These are phyloP conservation scores for Syngnathus floridae DNA, from an alignment of 2,113 vertebrate genomes.

Conservation along the genomic window DNA sequence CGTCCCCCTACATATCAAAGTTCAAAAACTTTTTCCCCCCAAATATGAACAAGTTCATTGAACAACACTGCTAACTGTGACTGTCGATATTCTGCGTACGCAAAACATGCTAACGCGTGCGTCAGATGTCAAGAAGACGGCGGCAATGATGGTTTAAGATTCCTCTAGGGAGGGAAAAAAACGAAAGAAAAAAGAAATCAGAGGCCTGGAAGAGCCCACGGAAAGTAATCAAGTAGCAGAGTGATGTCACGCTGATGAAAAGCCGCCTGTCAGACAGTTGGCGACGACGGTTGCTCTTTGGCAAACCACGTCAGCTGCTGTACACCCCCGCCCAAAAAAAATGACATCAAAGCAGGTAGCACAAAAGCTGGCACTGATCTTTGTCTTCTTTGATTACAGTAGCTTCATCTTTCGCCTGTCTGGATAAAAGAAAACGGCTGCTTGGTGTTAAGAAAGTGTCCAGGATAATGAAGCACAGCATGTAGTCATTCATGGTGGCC, in stretches of 20 bases:
- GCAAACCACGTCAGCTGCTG: constrained; percentile 40
- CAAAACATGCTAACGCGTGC: constrained; percentile 23
- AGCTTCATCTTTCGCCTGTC: constrained; percentile 43
- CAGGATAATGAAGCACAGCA: constrained; percentile 46
- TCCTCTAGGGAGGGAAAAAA: constrained; percentile 36
- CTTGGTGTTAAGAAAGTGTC: constrained; percentile 54
- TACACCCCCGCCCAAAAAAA: constrained; percentile 41
- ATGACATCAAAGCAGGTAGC: constrained; percentile 66
- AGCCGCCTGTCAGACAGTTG: constrained; percentile 64
- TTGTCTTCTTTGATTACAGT: constrained; percentile 64
- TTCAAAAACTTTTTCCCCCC: too few relatives aligned
- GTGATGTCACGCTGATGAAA: constrained; percentile 70
- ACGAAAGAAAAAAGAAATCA: constrained; percentile 26
- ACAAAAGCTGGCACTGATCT: constrained; percentile 57
- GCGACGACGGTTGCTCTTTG: constrained; percentile 54
- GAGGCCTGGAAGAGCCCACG: constrained; percentile 58
- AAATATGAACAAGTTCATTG: too few relatives aligned
- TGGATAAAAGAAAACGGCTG: constrained; percentile 54
- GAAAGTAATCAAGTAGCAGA: constrained; percentile 70
- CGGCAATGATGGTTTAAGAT: constrained; percentile 54
- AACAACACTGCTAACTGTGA: neutral
- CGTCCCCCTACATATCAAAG: too few relatives aligned
- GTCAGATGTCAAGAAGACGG: constrained; percentile 30
- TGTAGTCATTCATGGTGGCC: constrained; percentile 20
- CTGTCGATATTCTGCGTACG: neutral